Base-by-base conservation (phyloP, 2,113 vertebrate genomes). In the Atherinomorus stipes region DNA sequence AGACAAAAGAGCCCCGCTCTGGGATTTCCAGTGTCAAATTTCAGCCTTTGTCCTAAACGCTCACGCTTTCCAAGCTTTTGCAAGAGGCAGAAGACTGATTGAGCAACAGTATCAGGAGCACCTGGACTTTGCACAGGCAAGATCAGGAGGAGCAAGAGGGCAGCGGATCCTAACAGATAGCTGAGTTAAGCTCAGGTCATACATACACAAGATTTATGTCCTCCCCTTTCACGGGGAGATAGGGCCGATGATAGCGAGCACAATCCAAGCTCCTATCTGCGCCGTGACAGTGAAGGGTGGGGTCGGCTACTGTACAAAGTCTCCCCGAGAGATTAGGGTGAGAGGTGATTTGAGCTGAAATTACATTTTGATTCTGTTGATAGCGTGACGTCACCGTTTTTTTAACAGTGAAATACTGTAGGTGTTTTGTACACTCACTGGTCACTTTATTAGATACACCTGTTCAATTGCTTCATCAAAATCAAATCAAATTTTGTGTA, bases 121-220 rank as follows among this genome's bases (percentile, higher is more conserved):
- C 38, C 52, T 64, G 81, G 85, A 82, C 76, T 65, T 80, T 78
- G 78, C 68, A 79, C 82, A 85, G 90, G 86, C 85, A 83, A 81
- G 88, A 92, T 85, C 82, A 84, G 62, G 64, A 83, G 61, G 83
- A 86, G 22, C 44, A 77, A 66, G 80, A 78, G 78, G 86, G 61
- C 10, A 81, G 84, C 81, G 80, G 75, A 74, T 80, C 81, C 76
- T 84, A 91, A 93, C 85, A 93, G 91, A 92, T 89, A 89, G 90
- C 92, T 94, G 92, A 93, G 89, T 89, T 72, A 90, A 93, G 92
- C 90, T 90, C 74, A 60, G 80, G 83, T 88, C 85, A 82, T 93
- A 92, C 91, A 93, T 93, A 92, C 85, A 85, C 64, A 85, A 87
- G 90, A 93, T 91, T 87, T 85, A 93, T 91, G 88, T 88, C 63